Evolutionary conservation across 2,888 invertebrate species (phyloP).

Genomic region (Heliconius sara): DNA sequence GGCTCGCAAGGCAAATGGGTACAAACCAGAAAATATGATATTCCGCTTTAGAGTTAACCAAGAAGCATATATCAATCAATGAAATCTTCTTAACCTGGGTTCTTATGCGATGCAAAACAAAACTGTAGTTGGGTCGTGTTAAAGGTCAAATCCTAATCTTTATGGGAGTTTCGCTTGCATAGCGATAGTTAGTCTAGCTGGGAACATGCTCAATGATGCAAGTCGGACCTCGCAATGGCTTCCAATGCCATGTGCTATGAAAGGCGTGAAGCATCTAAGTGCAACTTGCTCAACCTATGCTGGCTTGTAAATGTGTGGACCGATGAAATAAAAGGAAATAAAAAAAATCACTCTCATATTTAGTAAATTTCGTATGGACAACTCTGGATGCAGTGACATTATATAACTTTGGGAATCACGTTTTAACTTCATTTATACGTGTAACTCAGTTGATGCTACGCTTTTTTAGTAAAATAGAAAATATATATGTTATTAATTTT

Average conservation of each 20-base stretch:
- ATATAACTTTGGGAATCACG: conserved; percentile 8
- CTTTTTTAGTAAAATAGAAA: background rate
- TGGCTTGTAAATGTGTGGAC: conserved; percentile 74
- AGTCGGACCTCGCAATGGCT: conserved; percentile 49
- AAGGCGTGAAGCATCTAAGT: conserved; percentile 83
- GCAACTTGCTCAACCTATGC: conserved; percentile 67
- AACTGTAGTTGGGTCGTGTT: conserved; percentile 50
- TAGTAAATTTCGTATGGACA: conserved; percentile 21
- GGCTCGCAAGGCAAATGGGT: conserved; percentile 68
- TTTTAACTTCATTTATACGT: conserved; percentile 50
- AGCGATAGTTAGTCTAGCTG: conserved; percentile 65
- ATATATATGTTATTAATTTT: background rate
- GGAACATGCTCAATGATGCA: conserved; percentile 76
- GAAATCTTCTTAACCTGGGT: conserved; percentile 53
- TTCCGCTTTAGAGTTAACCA: conserved; percentile 84
- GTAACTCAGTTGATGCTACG: background rate
- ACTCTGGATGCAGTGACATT: conserved; percentile 12
- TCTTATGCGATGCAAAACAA: conserved; percentile 68
- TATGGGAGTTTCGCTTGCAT: conserved; percentile 57
- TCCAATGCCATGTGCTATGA: conserved; percentile 64
- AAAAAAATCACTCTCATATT: conserved; percentile 29
- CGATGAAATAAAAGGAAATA: conserved; percentile 68
- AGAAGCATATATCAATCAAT: conserved; percentile 81
- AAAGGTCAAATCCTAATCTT: conserved; percentile 43
- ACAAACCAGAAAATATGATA: conserved; percentile 75